Conservation (phyloP, 2,113 vertebrate species). For the Fulmarus glacialis region DNA sequence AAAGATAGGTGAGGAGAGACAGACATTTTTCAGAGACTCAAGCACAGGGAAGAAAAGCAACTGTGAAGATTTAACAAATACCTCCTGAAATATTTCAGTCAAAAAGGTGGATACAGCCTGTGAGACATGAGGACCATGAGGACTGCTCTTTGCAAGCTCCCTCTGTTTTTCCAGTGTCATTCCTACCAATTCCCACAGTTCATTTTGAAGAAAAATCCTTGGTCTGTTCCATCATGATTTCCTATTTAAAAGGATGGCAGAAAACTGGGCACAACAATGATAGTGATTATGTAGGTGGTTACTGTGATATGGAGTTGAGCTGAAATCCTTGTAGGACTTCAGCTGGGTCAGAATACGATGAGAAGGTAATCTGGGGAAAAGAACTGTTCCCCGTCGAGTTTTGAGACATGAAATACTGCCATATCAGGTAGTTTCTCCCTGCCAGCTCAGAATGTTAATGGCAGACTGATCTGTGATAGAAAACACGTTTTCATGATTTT, state of each 20-base stretch:
- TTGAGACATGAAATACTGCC: neutral
- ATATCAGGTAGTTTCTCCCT: neutral
- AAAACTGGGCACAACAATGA: neutral
- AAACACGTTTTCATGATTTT: neutral
- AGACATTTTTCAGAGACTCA: neutral
- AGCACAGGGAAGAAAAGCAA: neutral
- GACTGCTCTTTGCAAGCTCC: neutral
- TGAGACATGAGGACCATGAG: neutral
- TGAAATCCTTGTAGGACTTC: neutral
- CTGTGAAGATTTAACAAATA: neutral
- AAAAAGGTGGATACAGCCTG: neutral
- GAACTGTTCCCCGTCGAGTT: fast-evolving
- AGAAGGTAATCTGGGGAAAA: neutral
- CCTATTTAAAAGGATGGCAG: neutral
- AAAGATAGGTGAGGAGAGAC: neutral
- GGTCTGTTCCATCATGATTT: neutral
- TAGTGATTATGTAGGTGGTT: neutral
- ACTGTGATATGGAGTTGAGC: neutral
- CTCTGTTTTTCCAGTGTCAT: neutral
- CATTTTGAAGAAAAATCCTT: neutral
- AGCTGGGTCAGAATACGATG: neutral
- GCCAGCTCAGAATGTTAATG: neutral
- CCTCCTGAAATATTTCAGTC: neutral
- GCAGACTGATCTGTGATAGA: neutral
- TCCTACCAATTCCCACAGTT: neutral